These are phyloP conservation scores for Elymnias hypermnestra DNA, from an alignment of 1,140 invertebrate species.

Conservation along the genomic window DNA sequence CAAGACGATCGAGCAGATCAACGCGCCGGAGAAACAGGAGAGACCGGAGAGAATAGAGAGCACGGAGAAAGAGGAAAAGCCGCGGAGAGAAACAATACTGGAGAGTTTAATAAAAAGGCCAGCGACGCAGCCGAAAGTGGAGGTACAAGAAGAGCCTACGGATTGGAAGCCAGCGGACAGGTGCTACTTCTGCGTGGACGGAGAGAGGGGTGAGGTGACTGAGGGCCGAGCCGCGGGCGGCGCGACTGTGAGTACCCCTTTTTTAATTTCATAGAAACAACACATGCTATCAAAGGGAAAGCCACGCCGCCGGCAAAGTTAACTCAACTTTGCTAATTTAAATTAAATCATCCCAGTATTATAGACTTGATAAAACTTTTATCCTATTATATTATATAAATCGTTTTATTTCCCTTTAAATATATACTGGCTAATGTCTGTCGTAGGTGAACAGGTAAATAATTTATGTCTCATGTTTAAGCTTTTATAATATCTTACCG, in stretches of 20 bases:
- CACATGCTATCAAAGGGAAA: too few relatives aligned
- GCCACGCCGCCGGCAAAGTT: too few relatives aligned
- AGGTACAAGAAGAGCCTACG: slow-evolving; percentile 75
- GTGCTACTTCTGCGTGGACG: slow-evolving; percentile 92
- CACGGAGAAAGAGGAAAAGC: slow-evolving; percentile 34
- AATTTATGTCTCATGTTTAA: too few relatives aligned
- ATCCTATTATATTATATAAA: too few relatives aligned
- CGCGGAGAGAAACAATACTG: slow-evolving; percentile 58
- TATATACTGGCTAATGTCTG: too few relatives aligned
- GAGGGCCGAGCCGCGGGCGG: slow-evolving; percentile 30
- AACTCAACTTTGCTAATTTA: too few relatives aligned
- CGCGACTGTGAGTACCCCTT: slow-evolving; percentile 41
- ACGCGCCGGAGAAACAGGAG: slow-evolving; percentile 52
- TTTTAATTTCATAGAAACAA: too few relatives aligned
- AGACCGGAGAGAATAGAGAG: slow-evolving; percentile 44
- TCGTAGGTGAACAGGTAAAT: too few relatives aligned
- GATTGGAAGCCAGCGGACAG: slow-evolving; percentile 91
- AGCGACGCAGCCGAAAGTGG: slow-evolving; percentile 64
- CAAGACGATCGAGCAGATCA: slow-evolving; percentile 73
- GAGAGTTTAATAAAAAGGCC: slow-evolving; percentile 70
- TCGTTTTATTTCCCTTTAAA: too few relatives aligned
- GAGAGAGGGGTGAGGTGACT: slow-evolving; percentile 76
- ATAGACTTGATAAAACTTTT: too few relatives aligned
- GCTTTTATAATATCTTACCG: too few relatives aligned
- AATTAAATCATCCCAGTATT: too few relatives aligned